phyloP scores from a whole-genome alignment of 64 coral and sea anemone genomes.

The Pachyseris speciosa region DNA sequence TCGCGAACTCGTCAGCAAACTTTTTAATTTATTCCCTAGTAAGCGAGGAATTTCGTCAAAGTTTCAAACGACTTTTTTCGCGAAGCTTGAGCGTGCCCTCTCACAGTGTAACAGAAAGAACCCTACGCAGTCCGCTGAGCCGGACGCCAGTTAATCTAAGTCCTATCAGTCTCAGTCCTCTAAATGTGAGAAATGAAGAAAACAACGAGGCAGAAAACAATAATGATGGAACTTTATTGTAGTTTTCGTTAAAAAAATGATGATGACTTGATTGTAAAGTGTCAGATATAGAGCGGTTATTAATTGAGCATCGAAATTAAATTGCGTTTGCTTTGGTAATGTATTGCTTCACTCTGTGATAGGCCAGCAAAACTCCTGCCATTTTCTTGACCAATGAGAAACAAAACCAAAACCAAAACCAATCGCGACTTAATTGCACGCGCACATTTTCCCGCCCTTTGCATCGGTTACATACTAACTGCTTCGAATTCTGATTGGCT shows the following conservation, averaged over 20 bases:
- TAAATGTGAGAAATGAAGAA: not conserved
- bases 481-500: too few species aligned
- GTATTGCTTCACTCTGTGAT: too few species aligned
- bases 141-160: conserved; percentile 3
- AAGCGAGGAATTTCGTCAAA: conserved; percentile 68
- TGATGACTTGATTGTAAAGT: not conserved
- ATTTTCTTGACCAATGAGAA: too few species aligned
- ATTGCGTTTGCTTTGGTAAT: too few species aligned
- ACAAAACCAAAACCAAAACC: too few species aligned
- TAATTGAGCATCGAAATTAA: too few species aligned
- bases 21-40: conserved; percentile 80
- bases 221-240: not conserved
- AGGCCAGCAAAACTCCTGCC: too few species aligned
- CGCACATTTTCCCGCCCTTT: too few species aligned
- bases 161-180: not conserved
- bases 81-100: not conserved
- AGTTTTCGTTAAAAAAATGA: too few species aligned
- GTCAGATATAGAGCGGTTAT: too few species aligned
- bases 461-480: too few species aligned
- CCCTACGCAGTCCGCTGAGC: not conserved
- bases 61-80: conserved; percentile 28
- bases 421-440: too few species aligned
- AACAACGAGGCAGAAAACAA: not conserved
- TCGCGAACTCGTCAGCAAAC: conserved; percentile 75
- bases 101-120: conserved; percentile 2